Evolutionary conservation across 2,797 vertebrate genomes (phyloP).

Genomic region (Discoglossus pictus): DNA sequence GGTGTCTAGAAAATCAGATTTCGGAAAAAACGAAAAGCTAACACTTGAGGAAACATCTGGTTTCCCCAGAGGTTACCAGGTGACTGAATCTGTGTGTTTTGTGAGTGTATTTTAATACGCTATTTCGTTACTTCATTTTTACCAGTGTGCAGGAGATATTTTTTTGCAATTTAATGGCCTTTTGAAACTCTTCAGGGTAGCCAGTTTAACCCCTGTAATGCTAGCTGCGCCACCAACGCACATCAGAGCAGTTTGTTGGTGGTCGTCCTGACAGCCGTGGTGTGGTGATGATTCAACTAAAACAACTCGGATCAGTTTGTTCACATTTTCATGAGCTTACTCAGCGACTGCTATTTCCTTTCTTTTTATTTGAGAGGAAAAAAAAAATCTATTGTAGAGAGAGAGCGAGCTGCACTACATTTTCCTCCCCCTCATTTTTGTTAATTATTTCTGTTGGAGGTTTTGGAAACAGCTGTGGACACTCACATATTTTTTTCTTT

Average conservation of each 20-base stretch:
- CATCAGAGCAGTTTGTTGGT: constrained; percentile 35
- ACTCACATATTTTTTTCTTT: constrained; percentile 34
- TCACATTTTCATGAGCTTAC: constrained; percentile 34
- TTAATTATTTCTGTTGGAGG: constrained; percentile 12
- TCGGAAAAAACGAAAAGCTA: too few relatives aligned
- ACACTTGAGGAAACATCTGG: too few relatives aligned
- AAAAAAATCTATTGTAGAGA: constrained; percentile 21
- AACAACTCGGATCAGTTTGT: constrained; percentile 17
- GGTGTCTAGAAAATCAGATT: too few relatives aligned
- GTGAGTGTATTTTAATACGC: too few relatives aligned
- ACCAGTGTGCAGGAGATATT: too few relatives aligned
- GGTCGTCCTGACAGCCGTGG: constrained; percentile 22
- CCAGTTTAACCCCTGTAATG: constrained; percentile 2
- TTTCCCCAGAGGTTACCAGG: too few relatives aligned
- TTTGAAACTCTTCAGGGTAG: too few relatives aligned
- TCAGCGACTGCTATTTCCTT: constrained; percentile 43
- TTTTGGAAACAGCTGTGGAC: constrained; percentile 50
- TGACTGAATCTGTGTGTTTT: too few relatives aligned
- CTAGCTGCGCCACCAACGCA: constrained; percentile 1
- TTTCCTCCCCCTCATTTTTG: neutral
- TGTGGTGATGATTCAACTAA: constrained; percentile 31
- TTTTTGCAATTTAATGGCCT: too few relatives aligned
- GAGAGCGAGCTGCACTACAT: neutral
- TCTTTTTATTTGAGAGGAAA: neutral
- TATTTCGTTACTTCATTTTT: too few relatives aligned